Base-by-base conservation (phyloP, 1,140 invertebrate species). In the Drosophila arawakana region DNA sequence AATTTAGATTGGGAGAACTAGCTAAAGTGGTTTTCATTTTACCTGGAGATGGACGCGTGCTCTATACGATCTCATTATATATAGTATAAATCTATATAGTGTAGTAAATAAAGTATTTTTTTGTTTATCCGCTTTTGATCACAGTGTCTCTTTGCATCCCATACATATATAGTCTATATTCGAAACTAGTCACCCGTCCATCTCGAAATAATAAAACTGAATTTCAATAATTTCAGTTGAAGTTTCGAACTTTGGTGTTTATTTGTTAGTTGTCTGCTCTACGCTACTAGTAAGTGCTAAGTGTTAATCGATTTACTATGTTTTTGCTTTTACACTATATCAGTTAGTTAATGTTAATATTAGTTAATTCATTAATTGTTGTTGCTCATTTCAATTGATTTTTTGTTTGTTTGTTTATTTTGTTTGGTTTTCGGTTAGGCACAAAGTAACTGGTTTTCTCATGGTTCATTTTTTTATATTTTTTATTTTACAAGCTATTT, bases 401-500 rank as follows among this genome's bases (percentile, higher is more conserved):
- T 73, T 60, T 70, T 58, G 8, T 34, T 63, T 30, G 25, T 30
- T 71, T 57, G 43, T 73, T 59, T 37, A 21, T 62, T 49, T 47
- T 62, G 39, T 71, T 80, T 75, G 58, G 63, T 62, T 76, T 81
- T 81, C 39, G 83, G 83, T 86, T 86, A 86, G 83, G 83, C 83
- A 86, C 83, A 88, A 86, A 83, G 83, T 86, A 86, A 86, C 83
- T 88, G 83, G 72, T 66, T 88, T 80, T 72, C 37, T 65, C 46
- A 78, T 70, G 52, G 55, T 65, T 80, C 74, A 66, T 54, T 30
- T 30, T 30, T 30, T 30, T 18, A 47, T 77, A 54, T 13, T n/a
- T 41, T 50, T 77, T 73, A 35, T 2, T 72, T 73, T 82, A 84
- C 61, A 88, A 46, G 7, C 76, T 88, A 83, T 82, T 79, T 82